These are phyloP conservation scores for Campylomormyrus tamandua DNA, from an alignment of 2,113 vertebrate species.

Conservation along the genomic window DNA sequence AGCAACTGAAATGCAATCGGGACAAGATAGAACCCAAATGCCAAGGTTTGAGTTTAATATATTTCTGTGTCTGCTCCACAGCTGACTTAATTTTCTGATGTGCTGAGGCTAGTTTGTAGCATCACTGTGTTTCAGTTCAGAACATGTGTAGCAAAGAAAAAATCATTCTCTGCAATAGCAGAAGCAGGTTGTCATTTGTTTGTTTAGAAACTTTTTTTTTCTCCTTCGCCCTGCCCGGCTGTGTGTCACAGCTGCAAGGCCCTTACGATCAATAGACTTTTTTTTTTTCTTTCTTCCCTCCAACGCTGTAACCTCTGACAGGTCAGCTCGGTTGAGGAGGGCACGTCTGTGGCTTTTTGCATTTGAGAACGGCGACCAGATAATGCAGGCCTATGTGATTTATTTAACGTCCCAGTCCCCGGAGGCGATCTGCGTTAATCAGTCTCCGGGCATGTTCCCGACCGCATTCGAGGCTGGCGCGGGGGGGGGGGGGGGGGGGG, in stretches of 20 bases:
- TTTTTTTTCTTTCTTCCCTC: not conserved
- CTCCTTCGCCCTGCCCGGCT: not conserved
- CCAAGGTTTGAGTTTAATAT: not conserved
- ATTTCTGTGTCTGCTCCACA: not conserved
- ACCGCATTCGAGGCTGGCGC: not conserved
- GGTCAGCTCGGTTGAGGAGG: constrained; percentile 22
- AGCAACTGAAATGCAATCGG: not conserved
- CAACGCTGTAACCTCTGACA: constrained; percentile 23
- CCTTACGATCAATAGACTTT: constrained; percentile 7
- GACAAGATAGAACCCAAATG: not conserved
- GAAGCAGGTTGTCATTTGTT: not conserved
- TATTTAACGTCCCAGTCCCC: constrained; percentile 37
- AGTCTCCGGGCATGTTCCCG: constrained; percentile 1
- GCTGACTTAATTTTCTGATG: constrained; percentile 6
- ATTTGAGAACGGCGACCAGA: constrained; percentile 34
- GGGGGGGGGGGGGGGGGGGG: not conserved
- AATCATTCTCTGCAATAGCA: not conserved
- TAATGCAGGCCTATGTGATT: constrained; percentile 36
- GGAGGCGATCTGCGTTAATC: constrained; percentile 19
- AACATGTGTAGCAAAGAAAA: not conserved
- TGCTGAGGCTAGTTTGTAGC: not conserved
- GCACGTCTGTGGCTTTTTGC: constrained; percentile 14
- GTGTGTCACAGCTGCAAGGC: constrained; percentile 15
- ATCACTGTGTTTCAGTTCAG: not conserved
- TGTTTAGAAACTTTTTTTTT: constrained; percentile 13